A percentile compares a stretch with the other conserved stretches of the same genome.
phyloP scores from a whole-genome alignment of 2,797 vertebrate genomes.

The Vespertilio murinus region DNA sequence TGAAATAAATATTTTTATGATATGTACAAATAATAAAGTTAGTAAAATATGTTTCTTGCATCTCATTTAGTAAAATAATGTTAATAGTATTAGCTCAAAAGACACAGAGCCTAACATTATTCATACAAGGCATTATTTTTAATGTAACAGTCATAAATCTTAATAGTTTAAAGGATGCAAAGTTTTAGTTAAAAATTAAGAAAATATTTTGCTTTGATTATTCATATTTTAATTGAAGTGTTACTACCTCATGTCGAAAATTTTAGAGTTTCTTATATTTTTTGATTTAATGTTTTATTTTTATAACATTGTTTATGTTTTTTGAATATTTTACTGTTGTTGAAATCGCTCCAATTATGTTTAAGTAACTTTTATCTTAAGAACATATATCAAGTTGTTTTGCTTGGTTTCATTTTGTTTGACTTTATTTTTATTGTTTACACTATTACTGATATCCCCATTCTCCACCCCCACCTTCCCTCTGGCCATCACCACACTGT shows the following conservation, averaged over 20 bases:
- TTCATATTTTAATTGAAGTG: background rate
- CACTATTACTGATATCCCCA: background rate
- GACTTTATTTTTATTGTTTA: background rate
- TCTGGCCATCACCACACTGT: background rate
- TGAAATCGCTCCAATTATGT: background rate
- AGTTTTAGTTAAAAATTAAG: background rate
- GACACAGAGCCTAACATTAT: background rate
- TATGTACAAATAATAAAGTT: background rate
- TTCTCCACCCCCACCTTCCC: background rate
- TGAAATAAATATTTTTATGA: background rate
- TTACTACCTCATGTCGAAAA: background rate
- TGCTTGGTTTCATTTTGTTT: background rate
- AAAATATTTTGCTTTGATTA: background rate
- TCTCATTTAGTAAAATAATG: background rate
- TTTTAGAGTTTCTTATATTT: background rate
- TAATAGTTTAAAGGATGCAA: background rate
- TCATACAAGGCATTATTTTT: background rate
- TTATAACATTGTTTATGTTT: background rate
- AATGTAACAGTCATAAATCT: background rate
- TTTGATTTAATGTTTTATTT: slow-evolving; percentile 40
- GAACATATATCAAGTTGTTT: background rate
- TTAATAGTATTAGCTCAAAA: background rate
- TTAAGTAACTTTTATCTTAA: background rate
- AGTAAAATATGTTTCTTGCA: background rate
- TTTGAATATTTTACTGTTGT: slow-evolving; percentile 1